Evolutionary conservation across 1,140 invertebrate species (phyloP), one percentile per base, ranked within the genome.

Genomic region (Zaprionus inermis): DNA sequence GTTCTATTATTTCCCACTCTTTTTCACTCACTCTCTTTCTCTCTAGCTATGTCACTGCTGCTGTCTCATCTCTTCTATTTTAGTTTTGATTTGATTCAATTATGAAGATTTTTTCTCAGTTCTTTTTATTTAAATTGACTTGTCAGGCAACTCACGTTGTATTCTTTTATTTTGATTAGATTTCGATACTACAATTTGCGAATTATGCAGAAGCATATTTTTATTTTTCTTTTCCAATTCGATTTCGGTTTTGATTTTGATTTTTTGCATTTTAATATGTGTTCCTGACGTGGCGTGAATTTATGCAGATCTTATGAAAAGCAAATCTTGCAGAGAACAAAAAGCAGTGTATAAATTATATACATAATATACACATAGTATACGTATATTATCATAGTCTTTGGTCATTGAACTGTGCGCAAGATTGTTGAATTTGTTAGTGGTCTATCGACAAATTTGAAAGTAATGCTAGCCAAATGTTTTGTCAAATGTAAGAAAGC

Each of bases 191-290:
- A 24, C 24, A 6, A 18, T 77, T 52, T 63, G 49, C 60, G 64
- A 78, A 78, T 84, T 85, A 83, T 86, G 78, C 81, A 85, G 61
- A 88, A 16, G 44, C 44, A 22, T 1, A 22, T 14, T 38, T 38
- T 12, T 34, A 86, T 70, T 65, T 70, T 80, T 61, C 77, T 61
- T 12, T 55, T 56, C n/a, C n/a, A n/a, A n/a, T n/a, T 44, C 44
- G 55, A 36, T 58, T 76, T 76, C 24, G 18, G 36, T 52, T 28
- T 28, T 28, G 24, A 76, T 78, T 86, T 81, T 66, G 32, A 82
- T 70, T 76, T 73, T 82, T 82, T 86, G 52, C 68, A 52, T 34
- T 56, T 52, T 41, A 64, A 67, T 72, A 34, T 61, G 46, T 9
- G 52, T 28, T 59, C n/a, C 12, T n/a, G 49, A 65, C 56, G 69